Conservation (phyloP, 1,140 invertebrate species). For the Plodia interpunctella region DNA sequence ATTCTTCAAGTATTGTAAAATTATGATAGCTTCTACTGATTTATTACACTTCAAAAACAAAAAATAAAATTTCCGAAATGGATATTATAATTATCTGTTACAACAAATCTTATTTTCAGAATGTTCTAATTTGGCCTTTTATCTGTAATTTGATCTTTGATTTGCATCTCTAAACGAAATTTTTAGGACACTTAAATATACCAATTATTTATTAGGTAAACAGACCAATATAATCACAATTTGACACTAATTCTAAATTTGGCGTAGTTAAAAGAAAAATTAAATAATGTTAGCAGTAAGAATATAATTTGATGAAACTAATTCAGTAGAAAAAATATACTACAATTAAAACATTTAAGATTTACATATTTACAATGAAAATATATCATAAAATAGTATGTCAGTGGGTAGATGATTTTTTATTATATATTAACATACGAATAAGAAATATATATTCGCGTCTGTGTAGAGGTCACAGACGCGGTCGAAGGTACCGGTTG, state of each 20-base stretch:
- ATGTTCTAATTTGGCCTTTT: too few species aligned
- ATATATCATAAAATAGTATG: conserved; percentile 36
- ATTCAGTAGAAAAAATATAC: conserved; percentile 25
- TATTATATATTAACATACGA: conserved; percentile 1
- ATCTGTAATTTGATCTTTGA: too few species aligned
- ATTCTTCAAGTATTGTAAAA: background rate
- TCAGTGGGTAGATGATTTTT: conserved; percentile 26
- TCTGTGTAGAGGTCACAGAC: background rate
- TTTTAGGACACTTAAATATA: too few species aligned
- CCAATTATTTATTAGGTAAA: too few species aligned
- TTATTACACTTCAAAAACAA: too few species aligned
- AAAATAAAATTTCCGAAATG: too few species aligned
- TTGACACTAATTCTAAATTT: conserved; percentile 4
- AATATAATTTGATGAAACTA: conserved; percentile 8
- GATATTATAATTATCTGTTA: too few species aligned
- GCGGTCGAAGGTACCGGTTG: conserved; percentile 6
- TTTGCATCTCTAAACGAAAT: too few species aligned
- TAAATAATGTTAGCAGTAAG: background rate
- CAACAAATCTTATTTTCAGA: too few species aligned
- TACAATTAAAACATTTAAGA: conserved; percentile 33
- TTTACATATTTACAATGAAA: conserved; percentile 43
- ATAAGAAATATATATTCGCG: conserved; percentile 2
- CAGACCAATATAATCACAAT: background rate
- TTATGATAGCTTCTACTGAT: too few species aligned
- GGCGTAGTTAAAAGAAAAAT: background rate